Base-by-base conservation (phyloP, 2,888 invertebrate species). In the Eupsilia transversa region DNA sequence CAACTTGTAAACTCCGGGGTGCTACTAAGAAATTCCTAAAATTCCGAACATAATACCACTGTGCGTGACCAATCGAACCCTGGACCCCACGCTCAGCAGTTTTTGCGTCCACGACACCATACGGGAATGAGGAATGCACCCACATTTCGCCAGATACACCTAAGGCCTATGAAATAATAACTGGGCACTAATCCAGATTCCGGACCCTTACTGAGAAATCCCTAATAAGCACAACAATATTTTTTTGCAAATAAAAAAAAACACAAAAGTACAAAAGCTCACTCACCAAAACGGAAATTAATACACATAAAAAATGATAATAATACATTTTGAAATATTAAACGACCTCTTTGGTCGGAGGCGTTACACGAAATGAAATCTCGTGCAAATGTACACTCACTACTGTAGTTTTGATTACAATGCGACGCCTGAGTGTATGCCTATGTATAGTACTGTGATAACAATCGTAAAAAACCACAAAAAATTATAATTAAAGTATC, bases 271-370 rank as follows among this genome's bases (percentile, higher is more conserved):
- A 41, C 5, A 33, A 60, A 74, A 38, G 10, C 0, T 46, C n/a
- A 83, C 80, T 80, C 43, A 80, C 83, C 83, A 83, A 49, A 49
- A 38, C 33, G 0, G 38, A 57, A 30, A 59, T 4, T 6, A 80
- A 54, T 2, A 72, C 1, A 46, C 72, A 35, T 43, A 10, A 43
- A 10, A 72, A 56, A 27, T 38, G 12, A 43, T 30, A 9, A 20
- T 33, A 33, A 54, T 56, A 60, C 80, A 80, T 80, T 79, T 68
- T 80, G n/a, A 59, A 35, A 46, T 27, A 12, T 27, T 56, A 20
- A 49, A 43, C 79, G 63, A 79, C 79, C 72, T 38, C 27, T 17
- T 3, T 10, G 59, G 33, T 2, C 52, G 7, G 10, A 23, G 23
- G 23, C 49, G 27, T 20, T 12, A 59, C 30, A 59, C 46, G 23